Evolutionary conservation across 2,888 invertebrate genomes (phyloP), one percentile per base, ranked within the genome.

Genomic region (Tridacna crocea): DNA sequence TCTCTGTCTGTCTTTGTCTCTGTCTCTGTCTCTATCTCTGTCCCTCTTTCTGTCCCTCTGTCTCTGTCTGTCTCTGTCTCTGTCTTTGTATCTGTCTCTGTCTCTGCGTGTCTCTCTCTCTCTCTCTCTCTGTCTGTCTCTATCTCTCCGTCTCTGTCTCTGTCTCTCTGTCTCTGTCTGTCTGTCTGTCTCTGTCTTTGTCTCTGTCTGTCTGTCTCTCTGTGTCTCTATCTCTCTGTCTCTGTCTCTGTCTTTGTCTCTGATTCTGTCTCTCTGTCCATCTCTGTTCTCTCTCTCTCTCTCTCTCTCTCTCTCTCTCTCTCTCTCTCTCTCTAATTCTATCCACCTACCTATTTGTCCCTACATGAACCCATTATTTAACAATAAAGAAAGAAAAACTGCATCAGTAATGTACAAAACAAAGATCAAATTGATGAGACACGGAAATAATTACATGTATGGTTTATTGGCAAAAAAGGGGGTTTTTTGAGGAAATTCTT

Each of bases 301-400:
- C 68, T 68, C 68, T 68, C 68, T 68, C 68, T 68, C 68, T 68
- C 68, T 27, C 68, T 68, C 68, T 68, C 68, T 27, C 68, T 68
- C 68, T 55, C 55, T 55, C 55, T 55, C 55, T 55, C 55, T 55
- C 55, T 55, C 55, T 55, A 2, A 6, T 10, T 68, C 17, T 36
- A 10, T 55, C 10, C 10, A 10, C 3, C 36, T 36, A 2, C 8
- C 36, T 36, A 36, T 36, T 8, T 36, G 3, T 36, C 2, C 36
- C 36, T 36, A 36, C 8, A 36, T 36, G 36, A 8, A 36, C 36
- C 36, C 8, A 36, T 8, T 8, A 36, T 36, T 8, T 36, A 36
- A 36, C 36, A 36, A 36, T 4, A 36, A 36, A 36, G 36, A 36
- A 36, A 36, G 2, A 36, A 36, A 4, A 36, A 2, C 36, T 36